These are phyloP conservation scores for Phylloscopus whistleri DNA, from an alignment of 2,113 vertebrate genomes.

Conservation along the genomic window DNA sequence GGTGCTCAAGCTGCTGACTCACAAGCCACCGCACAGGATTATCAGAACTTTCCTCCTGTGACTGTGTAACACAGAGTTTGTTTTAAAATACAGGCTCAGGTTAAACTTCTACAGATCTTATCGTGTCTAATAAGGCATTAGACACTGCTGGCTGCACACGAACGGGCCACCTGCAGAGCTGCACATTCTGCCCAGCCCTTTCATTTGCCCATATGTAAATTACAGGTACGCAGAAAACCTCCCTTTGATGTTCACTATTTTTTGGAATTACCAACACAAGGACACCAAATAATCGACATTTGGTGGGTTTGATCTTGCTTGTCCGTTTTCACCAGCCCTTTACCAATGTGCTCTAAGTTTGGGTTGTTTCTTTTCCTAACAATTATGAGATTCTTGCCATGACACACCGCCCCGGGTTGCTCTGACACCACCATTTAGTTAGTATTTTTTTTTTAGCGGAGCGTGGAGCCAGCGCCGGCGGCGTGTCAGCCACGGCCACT, in stretches of 20 bases:
- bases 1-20: neutral
- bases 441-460: neutral
- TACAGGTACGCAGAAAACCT: rapidly evolving
- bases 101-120: neutral
- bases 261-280: neutral
- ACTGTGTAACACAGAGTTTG: rapidly evolving
- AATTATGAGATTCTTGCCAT: rapidly evolving
- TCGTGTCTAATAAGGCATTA: rapidly evolving
- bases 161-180: rapidly evolving
- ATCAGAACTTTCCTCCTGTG: neutral
- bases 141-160: neutral
- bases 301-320: neutral
- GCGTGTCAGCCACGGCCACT: neutral
- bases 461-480: rapidly evolving
- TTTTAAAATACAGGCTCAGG: rapidly evolving
- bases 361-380: rapidly evolving
- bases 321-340: neutral
- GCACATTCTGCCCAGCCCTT: neutral
- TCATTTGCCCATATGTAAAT: rapidly evolving
- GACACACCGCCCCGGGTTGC: rapidly evolving
- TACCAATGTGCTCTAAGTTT: rapidly evolving
- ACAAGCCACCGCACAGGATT: rapidly evolving
- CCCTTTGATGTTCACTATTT: neutral
- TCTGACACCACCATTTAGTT: rapidly evolving
- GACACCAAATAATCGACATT: neutral